Percentiles rank a stretch among this genome's conserved stretches.
phyloP scores from a whole-genome alignment of 2,797 vertebrate genomes.

The Prionace glauca region DNA sequence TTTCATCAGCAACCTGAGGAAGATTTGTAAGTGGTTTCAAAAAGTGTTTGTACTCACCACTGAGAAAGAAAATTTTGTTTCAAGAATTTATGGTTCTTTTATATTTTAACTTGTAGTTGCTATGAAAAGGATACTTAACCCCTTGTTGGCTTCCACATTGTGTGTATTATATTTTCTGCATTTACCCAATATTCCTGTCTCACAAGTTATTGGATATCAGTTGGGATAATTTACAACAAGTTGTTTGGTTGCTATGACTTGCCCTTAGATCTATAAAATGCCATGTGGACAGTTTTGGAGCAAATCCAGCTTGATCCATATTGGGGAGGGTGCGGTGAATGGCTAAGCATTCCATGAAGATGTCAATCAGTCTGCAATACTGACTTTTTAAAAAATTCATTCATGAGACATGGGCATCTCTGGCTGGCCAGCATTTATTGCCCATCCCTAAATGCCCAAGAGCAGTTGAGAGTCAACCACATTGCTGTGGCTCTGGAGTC shows the following conservation, averaged over 20 bases:
- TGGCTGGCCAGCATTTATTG: too few relatives aligned
- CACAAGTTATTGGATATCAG: background rate
- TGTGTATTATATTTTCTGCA: background rate
- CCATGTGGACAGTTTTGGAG: background rate
- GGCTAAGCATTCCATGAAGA: too few relatives aligned
- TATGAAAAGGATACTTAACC: background rate
- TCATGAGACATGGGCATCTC: too few relatives aligned
- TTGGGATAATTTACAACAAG: background rate
- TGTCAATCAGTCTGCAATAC: too few relatives aligned
- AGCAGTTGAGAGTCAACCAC: too few relatives aligned
- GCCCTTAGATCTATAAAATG: background rate
- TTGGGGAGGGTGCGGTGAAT: background rate
- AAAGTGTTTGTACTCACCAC: background rate
- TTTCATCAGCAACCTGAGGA: background rate
- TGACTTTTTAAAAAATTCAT: too few relatives aligned
- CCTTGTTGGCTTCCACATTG: background rate
- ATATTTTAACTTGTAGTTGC: background rate
- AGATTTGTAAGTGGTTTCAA: background rate
- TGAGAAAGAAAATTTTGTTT: background rate
- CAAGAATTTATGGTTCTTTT: background rate
- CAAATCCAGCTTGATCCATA: too few relatives aligned
- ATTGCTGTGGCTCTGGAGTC: too few relatives aligned
- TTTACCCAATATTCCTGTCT: background rate
- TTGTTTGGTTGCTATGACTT: background rate
- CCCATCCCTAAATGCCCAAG: too few relatives aligned